phyloP scores from a whole-genome alignment of 2,888 invertebrate species.

The Orgyia antiqua region DNA sequence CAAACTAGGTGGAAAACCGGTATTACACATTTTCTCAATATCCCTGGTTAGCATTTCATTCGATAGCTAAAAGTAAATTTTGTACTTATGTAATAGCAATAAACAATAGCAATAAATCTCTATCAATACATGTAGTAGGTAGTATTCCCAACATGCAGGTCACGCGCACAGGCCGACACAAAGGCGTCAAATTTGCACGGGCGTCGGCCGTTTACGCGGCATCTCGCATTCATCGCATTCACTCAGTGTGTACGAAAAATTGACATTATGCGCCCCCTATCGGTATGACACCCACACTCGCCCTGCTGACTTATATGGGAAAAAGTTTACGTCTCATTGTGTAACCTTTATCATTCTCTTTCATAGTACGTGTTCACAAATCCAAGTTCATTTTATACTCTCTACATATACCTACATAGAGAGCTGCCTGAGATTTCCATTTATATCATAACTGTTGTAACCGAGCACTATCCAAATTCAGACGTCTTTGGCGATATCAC shows the following conservation, averaged over 20 bases:
- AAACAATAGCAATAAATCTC: slow-evolving; percentile 3
- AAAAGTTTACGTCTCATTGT: no score
- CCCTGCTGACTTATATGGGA: background rate
- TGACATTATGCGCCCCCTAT: slow-evolving; percentile 57
- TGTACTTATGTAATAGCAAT: background rate
- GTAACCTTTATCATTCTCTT: no score
- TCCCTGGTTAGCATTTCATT: no score
- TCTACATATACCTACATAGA: no score
- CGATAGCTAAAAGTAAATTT: background rate
- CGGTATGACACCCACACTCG: slow-evolving; percentile 46
- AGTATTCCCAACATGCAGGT: slow-evolving; percentile 44
- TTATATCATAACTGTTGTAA: no score
- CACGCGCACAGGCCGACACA: slow-evolving; percentile 64
- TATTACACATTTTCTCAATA: no score
- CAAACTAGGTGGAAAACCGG: no score
- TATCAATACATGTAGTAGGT: slow-evolving; percentile 9
- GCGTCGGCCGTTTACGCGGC: slow-evolving; percentile 67
- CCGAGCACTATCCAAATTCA: no score
- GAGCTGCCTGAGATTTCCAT: no score
- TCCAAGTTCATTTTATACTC: no score
- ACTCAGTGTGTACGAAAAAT: slow-evolving; percentile 68
- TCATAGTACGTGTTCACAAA: no score
- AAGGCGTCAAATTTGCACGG: slow-evolving; percentile 76
- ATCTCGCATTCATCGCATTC: slow-evolving; percentile 70
- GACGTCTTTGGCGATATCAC: no score